A percentile compares a stretch with the other conserved stretches of the same genome.
Conservation (phyloP, 2,113 vertebrate species). For the Corapipo altera region DNA sequence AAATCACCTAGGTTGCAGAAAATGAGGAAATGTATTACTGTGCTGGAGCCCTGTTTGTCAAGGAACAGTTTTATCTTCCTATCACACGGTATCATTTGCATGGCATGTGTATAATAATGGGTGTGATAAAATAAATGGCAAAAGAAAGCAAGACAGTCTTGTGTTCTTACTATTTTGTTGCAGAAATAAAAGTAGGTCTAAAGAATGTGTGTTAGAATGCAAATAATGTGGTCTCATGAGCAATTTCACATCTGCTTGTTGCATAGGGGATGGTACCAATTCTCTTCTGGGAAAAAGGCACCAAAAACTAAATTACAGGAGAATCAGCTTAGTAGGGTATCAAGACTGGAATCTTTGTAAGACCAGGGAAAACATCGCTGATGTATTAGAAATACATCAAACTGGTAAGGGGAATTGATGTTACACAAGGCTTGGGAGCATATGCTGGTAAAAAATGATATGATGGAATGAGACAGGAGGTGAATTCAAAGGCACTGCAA, state of each 20-base stretch:
- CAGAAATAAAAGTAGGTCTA: not conserved
- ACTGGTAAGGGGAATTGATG: not conserved
- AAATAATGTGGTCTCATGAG: not conserved
- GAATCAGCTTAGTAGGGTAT: not conserved
- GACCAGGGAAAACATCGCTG: not conserved
- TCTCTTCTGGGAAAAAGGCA: not conserved
- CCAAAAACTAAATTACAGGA: not conserved
- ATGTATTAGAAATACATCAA: not conserved
- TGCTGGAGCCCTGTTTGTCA: not conserved
- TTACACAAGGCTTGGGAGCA: not conserved
- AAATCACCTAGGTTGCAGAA: not conserved
- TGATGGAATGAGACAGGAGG: not conserved
- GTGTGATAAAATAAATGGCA: not conserved
- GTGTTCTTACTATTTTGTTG: not conserved
- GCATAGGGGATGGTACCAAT: not conserved
- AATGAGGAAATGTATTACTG: not conserved
- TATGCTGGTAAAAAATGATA: not conserved
- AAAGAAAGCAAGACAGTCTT: not conserved
- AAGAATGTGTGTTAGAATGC: not conserved
- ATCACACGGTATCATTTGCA: not conserved
- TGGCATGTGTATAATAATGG: not conserved
- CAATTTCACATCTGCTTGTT: not conserved
- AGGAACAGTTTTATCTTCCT: not conserved
- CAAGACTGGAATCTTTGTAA: not conserved
- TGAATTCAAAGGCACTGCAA: not conserved